A percentile compares a stretch with the other conserved stretches of the same genome.
Conservation (phyloP, 1,140 invertebrate genomes). For the Orchesella cincta region DNA sequence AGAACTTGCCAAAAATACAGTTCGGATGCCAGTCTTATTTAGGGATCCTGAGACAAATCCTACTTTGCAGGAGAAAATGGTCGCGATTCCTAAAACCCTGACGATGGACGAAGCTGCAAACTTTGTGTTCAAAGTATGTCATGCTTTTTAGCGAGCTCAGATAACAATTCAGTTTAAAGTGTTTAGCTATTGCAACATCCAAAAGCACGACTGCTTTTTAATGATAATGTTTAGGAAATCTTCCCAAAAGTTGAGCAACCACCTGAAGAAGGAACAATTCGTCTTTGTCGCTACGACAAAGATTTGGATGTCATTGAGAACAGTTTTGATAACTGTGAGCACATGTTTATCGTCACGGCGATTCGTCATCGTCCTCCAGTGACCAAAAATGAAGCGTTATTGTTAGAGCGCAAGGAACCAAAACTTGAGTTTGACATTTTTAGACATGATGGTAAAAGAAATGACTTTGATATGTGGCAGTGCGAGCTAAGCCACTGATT, state of each 20-base stretch:
- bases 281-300: slow-evolving; percentile 73
- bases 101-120: slow-evolving; percentile 35
- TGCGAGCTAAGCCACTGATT: neutral
- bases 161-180: neutral
- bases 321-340: slow-evolving; percentile 67
- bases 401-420: slow-evolving; percentile 66
- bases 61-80: slow-evolving; percentile 23
- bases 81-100: slow-evolving; percentile 23
- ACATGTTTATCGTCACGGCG: slow-evolving; percentile 60
- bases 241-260: too few species aligned
- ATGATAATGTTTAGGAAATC: too few species aligned
- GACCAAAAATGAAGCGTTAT: slow-evolving; percentile 63
- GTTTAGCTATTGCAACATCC: too few species aligned
- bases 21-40: slow-evolving; percentile 64
- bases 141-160: too few species aligned
- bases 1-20: slow-evolving; percentile 65
- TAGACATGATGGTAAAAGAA: slow-evolving; percentile 61
- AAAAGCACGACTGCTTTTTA: too few species aligned
- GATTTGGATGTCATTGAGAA: slow-evolving; percentile 68
- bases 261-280: slow-evolving; percentile 58
- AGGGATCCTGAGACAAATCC: slow-evolving; percentile 28
- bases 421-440: slow-evolving; percentile 69
- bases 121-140: slow-evolving; percentile 30
- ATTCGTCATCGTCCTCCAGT: slow-evolving; percentile 59
- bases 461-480: neutral